phyloP scores from a whole-genome alignment of 1,140 invertebrate genomes.

The Pachypeltis micranthus region DNA sequence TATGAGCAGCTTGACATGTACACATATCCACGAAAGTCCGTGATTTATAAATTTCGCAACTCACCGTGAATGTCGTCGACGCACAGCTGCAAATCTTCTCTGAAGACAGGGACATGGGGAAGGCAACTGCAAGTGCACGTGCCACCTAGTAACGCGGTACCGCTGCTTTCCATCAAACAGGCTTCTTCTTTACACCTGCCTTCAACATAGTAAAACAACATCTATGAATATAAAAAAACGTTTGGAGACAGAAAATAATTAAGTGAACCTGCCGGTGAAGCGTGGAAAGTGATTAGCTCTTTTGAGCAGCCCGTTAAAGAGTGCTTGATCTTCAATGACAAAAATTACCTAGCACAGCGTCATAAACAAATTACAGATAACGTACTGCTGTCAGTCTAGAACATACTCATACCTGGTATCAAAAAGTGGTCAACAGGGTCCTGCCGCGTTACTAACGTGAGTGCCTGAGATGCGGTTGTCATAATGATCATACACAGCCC shows the following conservation, averaged over 20 bases:
- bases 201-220: neutral
- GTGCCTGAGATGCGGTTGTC: neutral
- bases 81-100: conserved; percentile 55
- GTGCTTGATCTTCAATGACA: neutral
- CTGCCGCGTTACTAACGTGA: neutral
- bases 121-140: conserved; percentile 51
- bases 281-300: neutral
- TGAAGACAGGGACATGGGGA: conserved; percentile 45
- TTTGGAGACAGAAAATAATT: neutral
- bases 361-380: neutral
- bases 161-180: conserved; percentile 42
- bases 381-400: neutral
- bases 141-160: conserved; percentile 35
- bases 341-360: neutral
- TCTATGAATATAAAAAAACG: neutral
- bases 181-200: conserved; percentile 35
- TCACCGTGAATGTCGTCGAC: conserved; percentile 58
- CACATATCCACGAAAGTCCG: too few species aligned
- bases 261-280: neutral
- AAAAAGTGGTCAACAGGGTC: neutral
- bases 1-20: too few species aligned
- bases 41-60: too few species aligned
- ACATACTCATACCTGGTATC: neutral
- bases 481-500: neutral
- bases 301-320: neutral